Evolutionary conservation across 1,140 invertebrate species (phyloP).

Genomic region (Drosophila simulans): DNA sequence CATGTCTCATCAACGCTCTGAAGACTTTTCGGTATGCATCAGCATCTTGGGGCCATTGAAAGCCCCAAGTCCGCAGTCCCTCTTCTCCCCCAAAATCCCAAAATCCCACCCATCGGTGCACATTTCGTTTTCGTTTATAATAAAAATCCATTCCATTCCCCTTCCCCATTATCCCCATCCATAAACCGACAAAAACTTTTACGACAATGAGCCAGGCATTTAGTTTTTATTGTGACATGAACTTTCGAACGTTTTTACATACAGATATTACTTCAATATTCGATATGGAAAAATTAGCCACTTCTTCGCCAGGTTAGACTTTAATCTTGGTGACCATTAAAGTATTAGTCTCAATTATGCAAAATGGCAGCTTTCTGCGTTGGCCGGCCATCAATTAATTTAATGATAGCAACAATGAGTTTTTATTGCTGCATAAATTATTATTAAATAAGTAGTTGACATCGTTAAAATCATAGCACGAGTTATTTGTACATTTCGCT

Average conservation of each 20-base stretch:
- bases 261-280: conserved; percentile 11
- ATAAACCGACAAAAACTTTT: conserved; percentile 37
- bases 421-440: conserved; percentile 67
- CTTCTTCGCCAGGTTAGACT: conserved; percentile 21
- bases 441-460: conserved; percentile 62
- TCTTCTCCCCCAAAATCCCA: background rate
- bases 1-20: conserved; percentile 62
- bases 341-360: conserved; percentile 50
- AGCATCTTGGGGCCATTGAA: conserved; percentile 49
- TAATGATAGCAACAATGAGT: conserved; percentile 46
- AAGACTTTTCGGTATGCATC: conserved; percentile 62
- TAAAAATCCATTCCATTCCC: conserved; percentile 38
- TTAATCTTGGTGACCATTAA: conserved; percentile 31
- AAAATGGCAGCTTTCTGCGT: conserved; percentile 35
- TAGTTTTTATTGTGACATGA: conserved; percentile 45
- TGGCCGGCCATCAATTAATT: conserved; percentile 55
- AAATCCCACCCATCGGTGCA: conserved; percentile 25
- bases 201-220: conserved; percentile 42
- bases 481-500: background rate
- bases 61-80: background rate
- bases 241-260: conserved; percentile 38
- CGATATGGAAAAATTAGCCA: conserved; percentile 44
- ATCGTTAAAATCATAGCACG: conserved; percentile 13
- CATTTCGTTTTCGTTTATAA: conserved; percentile 63
- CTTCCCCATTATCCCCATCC: background rate